Evolutionary conservation across 1,140 invertebrate species (phyloP).

Genomic region (Leptoteleia sp.): DNA sequence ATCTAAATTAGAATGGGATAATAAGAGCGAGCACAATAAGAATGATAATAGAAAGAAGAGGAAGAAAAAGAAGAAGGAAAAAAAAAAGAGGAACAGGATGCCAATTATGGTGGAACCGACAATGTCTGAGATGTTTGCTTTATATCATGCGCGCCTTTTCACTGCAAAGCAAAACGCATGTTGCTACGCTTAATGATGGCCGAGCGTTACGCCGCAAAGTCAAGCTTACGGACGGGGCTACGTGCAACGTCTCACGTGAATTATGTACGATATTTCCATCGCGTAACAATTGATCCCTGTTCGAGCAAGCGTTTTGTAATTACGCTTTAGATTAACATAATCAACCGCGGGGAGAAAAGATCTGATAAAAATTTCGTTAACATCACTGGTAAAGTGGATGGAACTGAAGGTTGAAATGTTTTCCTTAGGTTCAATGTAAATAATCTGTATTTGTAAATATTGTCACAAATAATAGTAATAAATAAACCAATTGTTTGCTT

Average conservation of each 20-base stretch:
- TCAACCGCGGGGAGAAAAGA: too few species aligned
- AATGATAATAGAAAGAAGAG: constrained; percentile 47
- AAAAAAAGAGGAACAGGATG: constrained; percentile 45
- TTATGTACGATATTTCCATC: constrained; percentile 24
- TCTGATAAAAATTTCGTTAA: too few species aligned
- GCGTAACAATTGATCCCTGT: constrained; percentile 18
- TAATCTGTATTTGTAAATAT: too few species aligned
- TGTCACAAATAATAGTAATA: too few species aligned
- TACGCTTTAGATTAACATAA: too few species aligned
- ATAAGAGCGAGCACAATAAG: constrained; percentile 46
- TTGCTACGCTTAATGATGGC: constrained; percentile 22
- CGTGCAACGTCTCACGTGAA: constrained; percentile 45
- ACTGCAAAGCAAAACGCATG: constrained; percentile 36
- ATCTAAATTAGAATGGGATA: constrained; percentile 35
- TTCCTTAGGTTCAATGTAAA: too few species aligned
- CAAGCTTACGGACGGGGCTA: constrained; percentile 1
- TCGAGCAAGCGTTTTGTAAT: constrained; percentile 6
- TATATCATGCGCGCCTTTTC: constrained; percentile 48
- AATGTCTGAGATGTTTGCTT: constrained; percentile 53
- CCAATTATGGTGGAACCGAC: constrained; percentile 39
- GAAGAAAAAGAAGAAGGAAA: constrained; percentile 37
- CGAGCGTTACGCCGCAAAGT: constrained; percentile 23
- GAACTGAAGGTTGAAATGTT: too few species aligned
- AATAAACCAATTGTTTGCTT: too few species aligned
- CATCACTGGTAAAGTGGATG: too few species aligned